Base-by-base conservation (phyloP, 2,113 vertebrate species). In the Pantherophis guttatus region DNA sequence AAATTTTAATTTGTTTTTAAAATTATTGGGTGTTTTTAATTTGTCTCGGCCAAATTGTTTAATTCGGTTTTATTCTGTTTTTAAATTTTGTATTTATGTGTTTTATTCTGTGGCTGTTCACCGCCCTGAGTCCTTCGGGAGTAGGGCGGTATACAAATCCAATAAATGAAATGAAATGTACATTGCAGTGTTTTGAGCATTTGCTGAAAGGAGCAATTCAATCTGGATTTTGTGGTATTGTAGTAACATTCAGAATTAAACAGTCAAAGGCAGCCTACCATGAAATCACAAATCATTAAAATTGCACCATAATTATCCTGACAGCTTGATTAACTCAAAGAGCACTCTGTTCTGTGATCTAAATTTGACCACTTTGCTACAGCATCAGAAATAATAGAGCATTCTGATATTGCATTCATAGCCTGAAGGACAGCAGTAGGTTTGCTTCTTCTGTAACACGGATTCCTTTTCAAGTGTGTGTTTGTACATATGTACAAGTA, bases 221-320 rank as follows among this genome's bases (percentile, higher is more conserved):
- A 52, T 91, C 24, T 19, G n/a, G 75, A 23, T 19, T 55, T 65
- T 48, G n/a, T 81, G 26, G 13, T 54, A 24, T 88, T 92, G 29
- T 55, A 19, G 7, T 39, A 24, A 19, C n/a, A 29, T 89, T 89
- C 50, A 86, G 75, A 62, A 29, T 86, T 92, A 48, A 90, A 55
- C 91, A 65, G 24, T 92, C 58, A 55, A 90, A 87, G 65, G 52
- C 81, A 94, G 9, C 24, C 48, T 94, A 70, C 93, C 88, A 92
- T 50, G 29, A 33, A 94, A 52, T 57, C 81, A 33, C 57, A 87
- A 39, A 75, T 58, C 33, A 19, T 90, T 94, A 48, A 90, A 87
- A 87, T 70, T 23, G 33, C 53, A 54, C 3, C 13, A 12, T 91
- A 91, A 85, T 62, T 13, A 21, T 62, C 87, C 62, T 62, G 75